A percentile compares a stretch with the other conserved stretches of the same genome.
phyloP scores from a whole-genome alignment of 2,797 vertebrate genomes.

The Australoheros facetus region DNA sequence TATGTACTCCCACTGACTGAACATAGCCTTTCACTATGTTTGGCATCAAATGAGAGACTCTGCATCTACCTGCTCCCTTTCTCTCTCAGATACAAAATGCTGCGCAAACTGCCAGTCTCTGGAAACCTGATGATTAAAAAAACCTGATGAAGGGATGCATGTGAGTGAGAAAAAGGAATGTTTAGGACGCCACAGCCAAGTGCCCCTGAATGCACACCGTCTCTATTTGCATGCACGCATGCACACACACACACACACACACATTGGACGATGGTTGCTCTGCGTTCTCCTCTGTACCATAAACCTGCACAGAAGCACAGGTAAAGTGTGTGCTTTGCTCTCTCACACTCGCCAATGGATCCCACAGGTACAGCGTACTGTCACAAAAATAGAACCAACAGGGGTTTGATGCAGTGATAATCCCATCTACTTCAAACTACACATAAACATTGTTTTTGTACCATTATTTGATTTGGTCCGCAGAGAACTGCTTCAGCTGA shows the following conservation, averaged over 20 bases:
- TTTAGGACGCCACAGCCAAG: slow-evolving; percentile 49
- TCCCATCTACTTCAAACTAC: slow-evolving; percentile 12
- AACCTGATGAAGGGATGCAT: slow-evolving; percentile 16
- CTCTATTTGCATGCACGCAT: background rate
- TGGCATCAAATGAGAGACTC: slow-evolving; percentile 1
- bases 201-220: slow-evolving; percentile 28
- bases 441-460: background rate
- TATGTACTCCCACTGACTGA: slow-evolving; percentile 12
- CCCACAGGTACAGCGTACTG: background rate
- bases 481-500: slow-evolving; percentile 7
- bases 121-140: slow-evolving; percentile 49
- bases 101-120: slow-evolving; percentile 39
- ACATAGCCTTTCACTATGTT: slow-evolving; percentile 22
- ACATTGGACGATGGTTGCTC: background rate
- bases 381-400: slow-evolving; percentile 4
- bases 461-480: slow-evolving; percentile 12
- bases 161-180: slow-evolving; percentile 40
- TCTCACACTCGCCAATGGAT: slow-evolving; percentile 7
- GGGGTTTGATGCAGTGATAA: slow-evolving; percentile 1
- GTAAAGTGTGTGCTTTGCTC: background rate
- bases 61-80: background rate
- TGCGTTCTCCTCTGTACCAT: background rate
- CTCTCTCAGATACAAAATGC: background rate
- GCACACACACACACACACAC: background rate
- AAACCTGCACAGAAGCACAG: slow-evolving; percentile 12